phyloP scores from a whole-genome alignment of 2,113 vertebrate genomes.

The Carettochelys insculpta region DNA sequence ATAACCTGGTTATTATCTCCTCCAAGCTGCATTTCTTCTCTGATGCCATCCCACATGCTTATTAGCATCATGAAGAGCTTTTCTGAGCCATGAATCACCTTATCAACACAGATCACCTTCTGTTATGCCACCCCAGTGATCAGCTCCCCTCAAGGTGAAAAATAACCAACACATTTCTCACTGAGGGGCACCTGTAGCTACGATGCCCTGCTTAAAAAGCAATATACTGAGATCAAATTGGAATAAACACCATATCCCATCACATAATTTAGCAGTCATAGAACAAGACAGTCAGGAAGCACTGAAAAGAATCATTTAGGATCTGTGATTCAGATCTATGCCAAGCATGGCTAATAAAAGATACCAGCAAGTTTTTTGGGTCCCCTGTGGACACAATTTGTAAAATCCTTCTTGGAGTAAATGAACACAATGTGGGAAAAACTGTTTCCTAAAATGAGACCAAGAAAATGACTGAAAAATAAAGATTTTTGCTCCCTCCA shows the following conservation, averaged over 20 bases:
- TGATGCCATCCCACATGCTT: neutral
- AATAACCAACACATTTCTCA: neutral
- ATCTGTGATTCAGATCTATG: neutral
- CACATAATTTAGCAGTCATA: neutral
- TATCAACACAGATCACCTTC: neutral
- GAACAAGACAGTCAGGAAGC: rapidly evolving
- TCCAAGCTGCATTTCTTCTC: neutral
- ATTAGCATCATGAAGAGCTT: neutral
- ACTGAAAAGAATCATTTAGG: neutral
- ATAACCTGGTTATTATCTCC: neutral
- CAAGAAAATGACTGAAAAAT: rapidly evolving
- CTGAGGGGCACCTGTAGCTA: neutral
- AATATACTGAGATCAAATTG: rapidly evolving
- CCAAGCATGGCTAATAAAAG: neutral
- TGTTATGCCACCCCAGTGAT: neutral
- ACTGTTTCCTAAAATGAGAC: neutral
- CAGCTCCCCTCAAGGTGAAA: neutral
- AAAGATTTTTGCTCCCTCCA: neutral
- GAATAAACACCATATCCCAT: neutral
- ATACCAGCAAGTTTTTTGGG: neutral
- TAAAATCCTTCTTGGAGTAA: neutral
- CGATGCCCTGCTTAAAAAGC: neutral
- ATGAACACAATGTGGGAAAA: neutral
- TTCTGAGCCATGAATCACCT: neutral
- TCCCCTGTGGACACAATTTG: neutral